These are phyloP conservation scores for Syngnathus floridae DNA, from an alignment of 2,113 vertebrate species.

Conservation along the genomic window DNA sequence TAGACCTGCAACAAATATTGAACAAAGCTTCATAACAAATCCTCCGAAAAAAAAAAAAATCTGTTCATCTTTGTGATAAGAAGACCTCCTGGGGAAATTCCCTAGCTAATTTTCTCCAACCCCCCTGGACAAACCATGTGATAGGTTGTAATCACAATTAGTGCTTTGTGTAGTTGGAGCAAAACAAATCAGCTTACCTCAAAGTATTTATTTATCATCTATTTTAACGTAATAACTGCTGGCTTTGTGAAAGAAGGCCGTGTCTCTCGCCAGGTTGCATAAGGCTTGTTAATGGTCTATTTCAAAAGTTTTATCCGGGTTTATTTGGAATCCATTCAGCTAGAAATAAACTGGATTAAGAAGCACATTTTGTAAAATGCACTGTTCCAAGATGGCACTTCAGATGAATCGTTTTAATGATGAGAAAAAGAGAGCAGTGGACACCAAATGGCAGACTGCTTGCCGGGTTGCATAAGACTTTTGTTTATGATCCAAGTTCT, in stretches of 20 bases:
- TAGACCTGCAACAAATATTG: constrained; percentile 71
- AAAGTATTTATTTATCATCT: background rate
- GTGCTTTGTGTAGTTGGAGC: constrained; percentile 7
- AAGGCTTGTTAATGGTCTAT: background rate
- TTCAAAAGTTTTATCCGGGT: background rate
- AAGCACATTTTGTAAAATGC: background rate
- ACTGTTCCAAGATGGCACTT: background rate
- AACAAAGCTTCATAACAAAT: background rate
- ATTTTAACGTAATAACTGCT: background rate
- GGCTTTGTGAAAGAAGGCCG: background rate
- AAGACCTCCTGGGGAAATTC: background rate
- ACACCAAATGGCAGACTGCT: background rate
- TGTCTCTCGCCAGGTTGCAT: background rate
- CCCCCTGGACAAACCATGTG: constrained; percentile 28
- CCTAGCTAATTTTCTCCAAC: background rate
- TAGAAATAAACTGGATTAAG: background rate
- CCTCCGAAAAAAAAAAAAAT: background rate
- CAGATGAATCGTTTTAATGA: background rate
- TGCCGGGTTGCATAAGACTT: background rate
- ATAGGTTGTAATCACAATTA: constrained; percentile 16
- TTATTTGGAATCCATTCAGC: background rate
- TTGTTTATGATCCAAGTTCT: background rate
- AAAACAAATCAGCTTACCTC: constrained; percentile 14
- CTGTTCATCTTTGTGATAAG: background rate
- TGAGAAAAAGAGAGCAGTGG: background rate